Conservation (phyloP, 1,140 invertebrate species). For the Chymomyza costata region DNA sequence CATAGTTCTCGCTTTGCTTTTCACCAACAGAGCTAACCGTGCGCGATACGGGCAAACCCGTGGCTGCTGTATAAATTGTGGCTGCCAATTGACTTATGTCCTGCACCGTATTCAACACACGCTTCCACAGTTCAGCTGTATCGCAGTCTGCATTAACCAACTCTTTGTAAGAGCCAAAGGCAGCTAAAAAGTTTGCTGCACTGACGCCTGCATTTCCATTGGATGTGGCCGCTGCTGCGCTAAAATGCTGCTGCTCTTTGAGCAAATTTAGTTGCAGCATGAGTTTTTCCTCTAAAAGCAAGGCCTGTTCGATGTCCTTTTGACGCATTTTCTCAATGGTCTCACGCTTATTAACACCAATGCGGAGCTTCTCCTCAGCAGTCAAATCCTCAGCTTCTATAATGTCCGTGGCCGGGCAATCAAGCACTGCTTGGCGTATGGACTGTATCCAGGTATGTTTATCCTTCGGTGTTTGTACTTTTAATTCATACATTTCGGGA, state of each 20-base stretch:
- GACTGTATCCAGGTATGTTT: constrained; percentile 91
- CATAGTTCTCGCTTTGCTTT: constrained; percentile 87
- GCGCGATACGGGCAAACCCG: constrained; percentile 83
- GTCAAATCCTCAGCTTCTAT: constrained; percentile 79
- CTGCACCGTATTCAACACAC: constrained; percentile 83
- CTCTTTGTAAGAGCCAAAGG: constrained; percentile 77
- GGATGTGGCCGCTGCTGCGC: constrained; percentile 23
- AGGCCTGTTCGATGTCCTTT: constrained; percentile 90
- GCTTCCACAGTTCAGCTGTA: constrained; percentile 81
- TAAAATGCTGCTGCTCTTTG: constrained; percentile 75
- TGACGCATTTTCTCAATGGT: constrained; percentile 83
- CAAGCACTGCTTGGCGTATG: constrained; percentile 85
- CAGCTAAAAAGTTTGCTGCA: constrained; percentile 65
- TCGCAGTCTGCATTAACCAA: constrained; percentile 79
- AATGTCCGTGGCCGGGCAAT: constrained; percentile 80
- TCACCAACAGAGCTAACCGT: constrained; percentile 95
- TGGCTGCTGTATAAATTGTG: constrained; percentile 83
- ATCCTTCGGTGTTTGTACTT: constrained; percentile 91
- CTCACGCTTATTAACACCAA: constrained; percentile 85
- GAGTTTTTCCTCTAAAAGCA: constrained; percentile 92
- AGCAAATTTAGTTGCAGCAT: constrained; percentile 86
- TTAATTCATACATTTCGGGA: constrained; percentile 97
- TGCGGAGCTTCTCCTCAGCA: constrained; percentile 84
- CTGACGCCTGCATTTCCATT: constrained; percentile 17
- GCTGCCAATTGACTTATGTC: constrained; percentile 81